Conservation (phyloP, 2,797 vertebrate genomes). For the Cetoscarus ocellatus region DNA sequence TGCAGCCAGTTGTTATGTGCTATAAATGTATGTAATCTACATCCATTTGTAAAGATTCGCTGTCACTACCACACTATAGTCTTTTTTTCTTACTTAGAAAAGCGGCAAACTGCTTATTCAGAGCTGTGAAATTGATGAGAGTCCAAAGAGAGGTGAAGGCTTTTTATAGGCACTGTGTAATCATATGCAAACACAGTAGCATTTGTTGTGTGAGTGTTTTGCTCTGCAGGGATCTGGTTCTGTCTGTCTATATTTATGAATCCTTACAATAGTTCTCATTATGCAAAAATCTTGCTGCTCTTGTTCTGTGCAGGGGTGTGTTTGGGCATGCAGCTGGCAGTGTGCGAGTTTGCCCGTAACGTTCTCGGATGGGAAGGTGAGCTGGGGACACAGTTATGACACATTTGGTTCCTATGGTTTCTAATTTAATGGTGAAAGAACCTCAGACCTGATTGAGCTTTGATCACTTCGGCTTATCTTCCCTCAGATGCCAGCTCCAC, state of each 20-base stretch:
- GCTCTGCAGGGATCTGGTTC: conserved; percentile 29
- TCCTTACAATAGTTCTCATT: conserved; percentile 28
- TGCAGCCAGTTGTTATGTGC: conserved; percentile 16
- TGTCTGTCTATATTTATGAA: conserved; percentile 33
- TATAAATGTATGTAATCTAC: conserved; percentile 3
- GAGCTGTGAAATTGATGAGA: not conserved
- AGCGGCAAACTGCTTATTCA: conserved; percentile 7
- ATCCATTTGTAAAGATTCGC: conserved; percentile 8
- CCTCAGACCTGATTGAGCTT: conserved; percentile 17
- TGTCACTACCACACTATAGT: not conserved
- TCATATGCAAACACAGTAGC: conserved; percentile 13
- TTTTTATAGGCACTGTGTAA: conserved; percentile 22
- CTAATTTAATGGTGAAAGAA: conserved; percentile 31
- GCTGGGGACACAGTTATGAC: conserved; percentile 4
- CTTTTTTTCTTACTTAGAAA: not conserved
- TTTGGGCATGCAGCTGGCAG: conserved; percentile 96
- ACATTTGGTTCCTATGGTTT: conserved; percentile 16
- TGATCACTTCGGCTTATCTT: conserved; percentile 41
- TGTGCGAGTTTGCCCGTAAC: conserved; percentile 93
- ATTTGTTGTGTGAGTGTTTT: conserved; percentile 19
- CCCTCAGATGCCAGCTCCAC: conserved; percentile 96
- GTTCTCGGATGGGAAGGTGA: conserved; percentile 94
- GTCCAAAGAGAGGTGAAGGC: conserved; percentile 7
- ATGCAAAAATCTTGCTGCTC: conserved; percentile 45
- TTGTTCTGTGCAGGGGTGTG: conserved; percentile 89